A percentile compares a stretch with the other conserved stretches of the same genome.
These are phyloP conservation scores for Cyclophora punctaria DNA, from an alignment of 2,888 invertebrate species.

Conservation along the genomic window DNA sequence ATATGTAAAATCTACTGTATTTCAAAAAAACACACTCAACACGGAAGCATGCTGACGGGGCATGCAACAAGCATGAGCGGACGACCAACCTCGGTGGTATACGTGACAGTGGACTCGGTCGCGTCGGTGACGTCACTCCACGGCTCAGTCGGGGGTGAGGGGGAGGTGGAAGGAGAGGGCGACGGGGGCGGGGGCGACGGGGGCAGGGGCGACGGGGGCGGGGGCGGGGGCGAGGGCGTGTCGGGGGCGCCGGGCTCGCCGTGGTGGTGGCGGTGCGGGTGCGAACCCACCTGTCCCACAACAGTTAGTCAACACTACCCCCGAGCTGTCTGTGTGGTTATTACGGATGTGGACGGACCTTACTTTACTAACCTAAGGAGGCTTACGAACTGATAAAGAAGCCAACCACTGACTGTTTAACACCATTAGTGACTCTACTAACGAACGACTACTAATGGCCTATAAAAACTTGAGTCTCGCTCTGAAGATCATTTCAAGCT, in stretches of 20 bases:
- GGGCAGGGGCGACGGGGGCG: conserved; percentile 13
- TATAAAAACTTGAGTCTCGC: too few relatives aligned
- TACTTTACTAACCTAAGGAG: not conserved
- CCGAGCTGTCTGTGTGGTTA: conserved; percentile 52
- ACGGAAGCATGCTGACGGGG: conserved; percentile 29
- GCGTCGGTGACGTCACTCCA: conserved; percentile 29
- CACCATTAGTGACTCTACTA: too few relatives aligned
- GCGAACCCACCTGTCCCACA: conserved; percentile 58
- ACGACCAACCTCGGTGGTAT: conserved; percentile 71
- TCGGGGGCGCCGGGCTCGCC: conserved; percentile 48
- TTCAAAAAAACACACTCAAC: conserved; percentile 3
- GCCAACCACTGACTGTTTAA: too few relatives aligned
- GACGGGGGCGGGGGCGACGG: conserved; percentile 14
- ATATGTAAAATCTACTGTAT: conserved; percentile 2
- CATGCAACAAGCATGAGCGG: conserved; percentile 41
- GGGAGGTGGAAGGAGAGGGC: conserved; percentile 24
- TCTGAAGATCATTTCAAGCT: too few relatives aligned
- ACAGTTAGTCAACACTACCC: conserved; percentile 61
- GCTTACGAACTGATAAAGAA: too few relatives aligned
- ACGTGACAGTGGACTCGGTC: conserved; percentile 59
- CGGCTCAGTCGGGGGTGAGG: conserved; percentile 22
- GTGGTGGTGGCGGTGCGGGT: conserved; percentile 67
- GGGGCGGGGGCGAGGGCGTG: conserved; percentile 20
- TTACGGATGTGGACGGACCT: conserved; percentile 15
- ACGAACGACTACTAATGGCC: too few relatives aligned